Base-by-base conservation (phyloP, 2,113 vertebrate genomes). In the Urocolius indicus region DNA sequence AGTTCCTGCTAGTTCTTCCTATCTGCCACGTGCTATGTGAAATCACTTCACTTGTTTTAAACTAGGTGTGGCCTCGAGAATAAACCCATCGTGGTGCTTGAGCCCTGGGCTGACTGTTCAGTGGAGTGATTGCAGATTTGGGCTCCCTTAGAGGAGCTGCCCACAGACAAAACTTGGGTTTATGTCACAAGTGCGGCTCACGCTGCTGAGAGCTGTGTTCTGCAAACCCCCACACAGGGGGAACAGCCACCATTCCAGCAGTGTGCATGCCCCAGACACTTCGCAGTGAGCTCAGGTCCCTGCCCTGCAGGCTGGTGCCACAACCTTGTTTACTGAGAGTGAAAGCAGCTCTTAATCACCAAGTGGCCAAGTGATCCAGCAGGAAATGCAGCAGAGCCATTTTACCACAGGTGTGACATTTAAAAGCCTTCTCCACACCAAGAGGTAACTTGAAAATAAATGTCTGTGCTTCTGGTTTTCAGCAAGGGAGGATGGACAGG, bases 341-440 rank as follows among this genome's bases (percentile, higher is more conserved):
- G 78, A 22, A 77, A 92, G 84, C 94, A 92, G 86, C 87, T 91
- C 87, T 82, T 82, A 68, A 84, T 96, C 95, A 61, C 89, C 80
- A 45, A 90, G 80, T 48, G 80, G 83, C 69, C 86, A 67, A 92
- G 80, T 71, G 89, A 78, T 10, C 38, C 54, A 87, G 94, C 84
- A 92, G 84, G 77, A 95, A 94, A 79, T 27, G 27, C 77, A 67
- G 91, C 94, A 84, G 69, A 89, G 87, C 61, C 77, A 49, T 81
- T 95, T 92, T 72, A 43, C 61, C 94, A 79, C 68, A n/a, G 41
- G 3, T 22, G 41, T 87, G 82, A 72, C 54, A n/a, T 90, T 82
- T 96, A 63, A 24, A 48, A 94, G 36, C 58, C 30, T 82, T 69
- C 54, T 62, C 54, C 66, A 26, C 13, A 0, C 23, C 22, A 18